These are phyloP conservation scores for Ridgeia piscesae DNA, from an alignment of 1,140 invertebrate species.

Conservation along the genomic window DNA sequence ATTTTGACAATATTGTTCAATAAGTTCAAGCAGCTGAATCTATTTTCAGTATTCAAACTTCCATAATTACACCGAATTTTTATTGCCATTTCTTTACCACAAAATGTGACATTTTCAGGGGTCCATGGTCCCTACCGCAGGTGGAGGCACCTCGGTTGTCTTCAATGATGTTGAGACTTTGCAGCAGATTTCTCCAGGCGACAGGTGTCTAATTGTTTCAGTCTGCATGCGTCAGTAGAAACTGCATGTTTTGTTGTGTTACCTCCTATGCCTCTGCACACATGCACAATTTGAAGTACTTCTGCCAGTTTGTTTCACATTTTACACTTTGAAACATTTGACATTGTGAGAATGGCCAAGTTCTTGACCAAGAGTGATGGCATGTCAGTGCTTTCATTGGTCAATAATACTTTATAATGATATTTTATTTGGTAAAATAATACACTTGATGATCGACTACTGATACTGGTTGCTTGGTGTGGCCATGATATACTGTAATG, in stretches of 20 bases:
- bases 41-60: not conserved
- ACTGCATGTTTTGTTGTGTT: not conserved
- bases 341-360: too few species aligned
- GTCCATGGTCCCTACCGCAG: constrained; percentile 86
- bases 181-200: constrained; percentile 76
- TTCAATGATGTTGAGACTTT: constrained; percentile 93
- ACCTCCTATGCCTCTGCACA: not conserved
- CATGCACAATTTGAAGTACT: not conserved
- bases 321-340: not conserved
- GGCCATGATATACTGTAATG: not conserved
- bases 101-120: constrained; percentile 61
- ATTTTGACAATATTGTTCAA: not conserved
- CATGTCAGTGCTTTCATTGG: too few species aligned
- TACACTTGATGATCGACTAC: not conserved
- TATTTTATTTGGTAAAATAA: not conserved
- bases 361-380: too few species aligned
- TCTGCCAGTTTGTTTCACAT: not conserved
- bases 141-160: constrained; percentile 91
- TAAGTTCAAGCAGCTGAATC: not conserved
- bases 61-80: not conserved
- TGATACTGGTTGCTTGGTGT: not conserved
- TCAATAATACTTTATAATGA: too few species aligned
- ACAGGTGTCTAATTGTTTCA: constrained; percentile 29
- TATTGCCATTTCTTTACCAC: not conserved
- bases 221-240: not conserved